Conservation (phyloP, 2,888 invertebrate genomes). For the Carabus problematicus region DNA sequence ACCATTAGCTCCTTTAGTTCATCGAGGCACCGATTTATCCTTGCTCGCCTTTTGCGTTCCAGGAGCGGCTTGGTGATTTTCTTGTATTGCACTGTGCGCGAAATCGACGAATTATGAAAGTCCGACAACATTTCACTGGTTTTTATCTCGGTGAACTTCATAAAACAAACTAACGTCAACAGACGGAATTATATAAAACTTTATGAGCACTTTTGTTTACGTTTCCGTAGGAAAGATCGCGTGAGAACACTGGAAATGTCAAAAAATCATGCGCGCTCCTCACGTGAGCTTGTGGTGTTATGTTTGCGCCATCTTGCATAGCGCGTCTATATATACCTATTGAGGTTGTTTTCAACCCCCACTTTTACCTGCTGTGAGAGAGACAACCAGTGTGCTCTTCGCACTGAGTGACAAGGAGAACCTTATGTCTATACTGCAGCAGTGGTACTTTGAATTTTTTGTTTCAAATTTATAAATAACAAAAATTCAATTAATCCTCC, state of each 20-base stretch:
- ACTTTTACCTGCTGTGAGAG: slow-evolving; percentile 34
- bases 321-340: slow-evolving; percentile 40
- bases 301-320: slow-evolving; percentile 34
- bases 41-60: slow-evolving; percentile 74
- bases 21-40: slow-evolving; percentile 73
- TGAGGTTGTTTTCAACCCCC: slow-evolving; percentile 37
- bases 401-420: neutral
- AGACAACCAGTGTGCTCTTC: slow-evolving; percentile 10
- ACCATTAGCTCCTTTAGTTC: slow-evolving; percentile 79
- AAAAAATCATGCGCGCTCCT: slow-evolving; percentile 3
- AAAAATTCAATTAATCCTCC: neutral
- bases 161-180: neutral
- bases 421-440: neutral
- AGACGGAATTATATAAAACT: slow-evolving; percentile 6
- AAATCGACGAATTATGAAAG: slow-evolving; percentile 69
- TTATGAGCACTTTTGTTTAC: neutral
- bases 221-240: neutral
- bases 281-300: slow-evolving; percentile 7
- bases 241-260: neutral
- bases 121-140: slow-evolving; percentile 59
- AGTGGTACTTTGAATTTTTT: neutral
- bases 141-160: slow-evolving; percentile 3
- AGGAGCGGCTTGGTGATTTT: slow-evolving; percentile 80
- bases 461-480: slow-evolving; percentile 4
- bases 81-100: slow-evolving; percentile 77